Evolutionary conservation across 2,888 invertebrate genomes (phyloP).

Genomic region (Drosophila meridiana): DNA sequence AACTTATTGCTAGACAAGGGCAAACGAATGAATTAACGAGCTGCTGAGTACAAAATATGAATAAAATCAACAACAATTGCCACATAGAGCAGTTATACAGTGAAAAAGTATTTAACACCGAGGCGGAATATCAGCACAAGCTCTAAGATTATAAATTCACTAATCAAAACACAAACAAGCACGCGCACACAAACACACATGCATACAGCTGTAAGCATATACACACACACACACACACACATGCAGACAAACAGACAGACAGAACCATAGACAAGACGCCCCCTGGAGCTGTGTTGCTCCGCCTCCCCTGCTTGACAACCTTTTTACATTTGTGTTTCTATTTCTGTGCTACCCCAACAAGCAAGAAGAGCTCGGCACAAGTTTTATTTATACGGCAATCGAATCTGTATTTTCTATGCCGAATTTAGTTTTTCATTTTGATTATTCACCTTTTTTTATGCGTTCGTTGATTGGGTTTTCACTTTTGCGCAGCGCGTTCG

Average conservation of each 20-base stretch:
- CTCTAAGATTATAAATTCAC: constrained; percentile 60
- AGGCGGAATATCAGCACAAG: constrained; percentile 46
- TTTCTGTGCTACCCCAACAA: constrained; percentile 53
- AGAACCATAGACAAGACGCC: constrained; percentile 27
- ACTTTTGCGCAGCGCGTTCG: constrained; percentile 72
- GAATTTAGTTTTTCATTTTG: constrained; percentile 45
- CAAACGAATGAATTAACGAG: constrained; percentile 63
- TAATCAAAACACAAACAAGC: constrained; percentile 71
- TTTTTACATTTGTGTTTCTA: constrained; percentile 46
- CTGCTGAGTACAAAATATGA: constrained; percentile 54
- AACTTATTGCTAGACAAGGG: constrained; percentile 63
- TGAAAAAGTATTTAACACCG: constrained; percentile 55
- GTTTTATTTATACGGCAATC: constrained; percentile 53
- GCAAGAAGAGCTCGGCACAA: constrained; percentile 49
- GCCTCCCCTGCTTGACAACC: constrained; percentile 7
- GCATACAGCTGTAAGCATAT: constrained; percentile 30
- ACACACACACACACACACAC: constrained; percentile 23
- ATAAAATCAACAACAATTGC: constrained; percentile 60
- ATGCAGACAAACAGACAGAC: not conserved
- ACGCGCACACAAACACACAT: constrained; percentile 24
- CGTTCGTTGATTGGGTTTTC: constrained; percentile 69
- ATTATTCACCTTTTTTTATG: constrained; percentile 73
- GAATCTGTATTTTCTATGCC: constrained; percentile 46
- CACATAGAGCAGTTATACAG: constrained; percentile 43
- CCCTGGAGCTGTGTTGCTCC: constrained; percentile 59